Conservation (phyloP, 2,797 vertebrate genomes). For the Manis javanica region DNA sequence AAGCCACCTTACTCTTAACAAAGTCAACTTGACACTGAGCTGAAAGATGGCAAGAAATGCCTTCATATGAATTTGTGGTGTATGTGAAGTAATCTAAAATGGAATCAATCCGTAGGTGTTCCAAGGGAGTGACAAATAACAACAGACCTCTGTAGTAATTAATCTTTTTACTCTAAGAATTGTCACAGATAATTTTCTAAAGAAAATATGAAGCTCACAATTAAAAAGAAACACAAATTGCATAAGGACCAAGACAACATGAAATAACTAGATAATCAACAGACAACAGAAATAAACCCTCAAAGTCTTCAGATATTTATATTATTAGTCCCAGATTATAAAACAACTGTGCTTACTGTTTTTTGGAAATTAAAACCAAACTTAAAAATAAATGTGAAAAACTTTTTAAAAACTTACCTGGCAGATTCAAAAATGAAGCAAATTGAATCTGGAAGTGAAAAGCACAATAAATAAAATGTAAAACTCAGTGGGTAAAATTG, state of each 20-base stretch:
- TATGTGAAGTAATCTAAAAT: neutral
- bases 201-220: neutral
- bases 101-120: neutral
- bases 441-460: neutral
- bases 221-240: neutral
- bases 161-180: neutral
- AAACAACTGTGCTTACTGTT: neutral
- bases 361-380: constrained; percentile 7
- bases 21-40: neutral
- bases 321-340: neutral
- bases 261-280: neutral
- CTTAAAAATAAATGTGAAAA: neutral
- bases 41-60: neutral
- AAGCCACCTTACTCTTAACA: neutral
- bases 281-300: neutral
- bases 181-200: constrained; percentile 12
- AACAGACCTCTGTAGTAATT: neutral
- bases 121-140: neutral
- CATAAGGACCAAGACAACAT: neutral
- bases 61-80: neutral
- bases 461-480: constrained; percentile 11
- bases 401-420: neutral
- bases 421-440: neutral
- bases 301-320: constrained; percentile 20
- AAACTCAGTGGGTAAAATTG: neutral